These are phyloP conservation scores for Pristionchus entomophagus DNA, from an alignment of 2,888 invertebrate species.

Conservation along the genomic window DNA sequence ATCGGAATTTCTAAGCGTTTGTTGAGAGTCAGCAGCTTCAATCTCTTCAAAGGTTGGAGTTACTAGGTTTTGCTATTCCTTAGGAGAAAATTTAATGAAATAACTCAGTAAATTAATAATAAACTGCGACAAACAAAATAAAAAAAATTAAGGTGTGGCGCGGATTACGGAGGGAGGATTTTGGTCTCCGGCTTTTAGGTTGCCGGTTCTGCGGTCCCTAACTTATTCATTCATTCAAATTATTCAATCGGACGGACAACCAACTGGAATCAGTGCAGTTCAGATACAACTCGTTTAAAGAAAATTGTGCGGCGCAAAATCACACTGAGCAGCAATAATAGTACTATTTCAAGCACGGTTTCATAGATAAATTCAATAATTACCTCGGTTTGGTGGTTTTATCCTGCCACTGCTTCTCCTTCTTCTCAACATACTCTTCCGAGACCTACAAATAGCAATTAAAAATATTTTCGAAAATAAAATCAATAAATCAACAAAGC, in stretches of 20 bases:
- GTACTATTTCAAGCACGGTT: background rate
- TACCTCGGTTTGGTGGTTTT: slow-evolving; percentile 82
- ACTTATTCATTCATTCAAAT: background rate
- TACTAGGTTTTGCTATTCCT: too few relatives aligned
- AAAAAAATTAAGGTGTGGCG: too few relatives aligned
- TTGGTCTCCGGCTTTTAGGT: background rate
- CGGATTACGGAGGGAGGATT: too few relatives aligned
- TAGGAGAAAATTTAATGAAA: too few relatives aligned
- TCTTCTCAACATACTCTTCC: slow-evolving; percentile 92
- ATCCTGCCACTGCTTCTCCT: slow-evolving; percentile 92
- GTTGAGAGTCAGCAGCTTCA: too few relatives aligned
- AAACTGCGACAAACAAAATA: too few relatives aligned
- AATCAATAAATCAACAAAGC: background rate
- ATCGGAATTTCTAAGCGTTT: too few relatives aligned
- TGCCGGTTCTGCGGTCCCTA: background rate
- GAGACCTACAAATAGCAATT: slow-evolving; percentile 56
- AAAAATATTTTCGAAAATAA: slow-evolving; percentile 80
- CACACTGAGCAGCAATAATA: background rate
- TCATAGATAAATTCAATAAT: background rate
- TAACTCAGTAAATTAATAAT: too few relatives aligned
- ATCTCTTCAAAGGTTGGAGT: too few relatives aligned
- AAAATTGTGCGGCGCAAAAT: background rate
- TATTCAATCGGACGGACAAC: background rate
- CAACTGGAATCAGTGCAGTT: too few relatives aligned
- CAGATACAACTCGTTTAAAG: too few relatives aligned